These are phyloP conservation scores for Drosophila borborema DNA, from an alignment of 2,888 invertebrate genomes.

Conservation along the genomic window DNA sequence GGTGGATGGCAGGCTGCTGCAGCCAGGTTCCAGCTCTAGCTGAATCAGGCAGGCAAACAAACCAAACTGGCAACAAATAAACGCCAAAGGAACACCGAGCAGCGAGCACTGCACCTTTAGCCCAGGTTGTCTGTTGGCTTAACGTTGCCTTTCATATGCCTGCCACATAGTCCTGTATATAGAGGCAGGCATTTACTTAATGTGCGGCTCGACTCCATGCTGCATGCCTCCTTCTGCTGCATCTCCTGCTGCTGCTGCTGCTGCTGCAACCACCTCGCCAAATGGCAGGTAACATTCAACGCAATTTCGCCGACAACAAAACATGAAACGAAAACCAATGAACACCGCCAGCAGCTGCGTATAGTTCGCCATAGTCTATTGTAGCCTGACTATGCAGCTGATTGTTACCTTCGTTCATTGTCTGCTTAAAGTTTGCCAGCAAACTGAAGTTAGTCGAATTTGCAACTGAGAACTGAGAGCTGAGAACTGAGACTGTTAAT, in stretches of 20 bases:
- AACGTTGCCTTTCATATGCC: constrained; percentile 64
- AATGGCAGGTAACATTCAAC: constrained; percentile 80
- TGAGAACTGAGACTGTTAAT: constrained; percentile 3
- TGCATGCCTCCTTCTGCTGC: neutral
- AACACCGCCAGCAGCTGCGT: constrained; percentile 17
- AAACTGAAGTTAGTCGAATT: constrained; percentile 4
- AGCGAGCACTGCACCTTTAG: constrained; percentile 23
- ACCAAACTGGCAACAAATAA: constrained; percentile 71
- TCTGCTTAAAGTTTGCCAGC: constrained; percentile 39
- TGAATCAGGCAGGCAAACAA: constrained; percentile 45
- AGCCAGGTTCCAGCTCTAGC: constrained; percentile 31
- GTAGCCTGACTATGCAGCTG: constrained; percentile 14
- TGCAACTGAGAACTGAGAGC: neutral
- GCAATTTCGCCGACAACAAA: constrained; percentile 75
- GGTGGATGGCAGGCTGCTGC: constrained; percentile 42
- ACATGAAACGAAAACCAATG: constrained; percentile 58
- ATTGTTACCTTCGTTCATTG: constrained; percentile 31
- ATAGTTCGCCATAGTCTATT: constrained; percentile 32
- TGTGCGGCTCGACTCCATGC: constrained; percentile 39
- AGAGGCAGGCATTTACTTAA: constrained; percentile 75
- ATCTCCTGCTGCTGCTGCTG: neutral
- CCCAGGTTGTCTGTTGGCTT: constrained; percentile 41
- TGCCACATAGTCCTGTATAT: constrained; percentile 34
- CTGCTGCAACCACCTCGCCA: constrained; percentile 41
- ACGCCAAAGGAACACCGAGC: constrained; percentile 60